Base-by-base conservation (phyloP, 2,797 vertebrate genomes). In the Poecilia velifera region DNA sequence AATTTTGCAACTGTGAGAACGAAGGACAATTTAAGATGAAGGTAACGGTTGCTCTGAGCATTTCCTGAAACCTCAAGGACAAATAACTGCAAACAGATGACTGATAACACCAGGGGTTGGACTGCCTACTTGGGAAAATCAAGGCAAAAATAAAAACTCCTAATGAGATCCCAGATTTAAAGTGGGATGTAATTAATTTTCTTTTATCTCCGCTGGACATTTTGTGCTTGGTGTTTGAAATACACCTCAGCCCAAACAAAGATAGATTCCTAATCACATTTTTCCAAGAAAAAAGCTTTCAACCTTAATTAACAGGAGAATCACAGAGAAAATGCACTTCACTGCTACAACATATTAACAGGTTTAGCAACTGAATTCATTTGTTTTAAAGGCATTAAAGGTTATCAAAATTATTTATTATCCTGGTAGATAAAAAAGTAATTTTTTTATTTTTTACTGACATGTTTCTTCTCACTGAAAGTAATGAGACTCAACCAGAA, bases 1-100 rank as follows among this genome's bases (percentile, higher is more conserved):
- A 80, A 82, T 79, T 86, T 28, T 39, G 76, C 74, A 78, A 9
- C 72, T 76, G 28, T 10, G 1, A 84, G 25, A 9, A 39, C 73
- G 59, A 64, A 14, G 72, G 46, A 53, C 20, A 57, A 46, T n/a
- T 80, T 12, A 28, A 57, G 4, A 22, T 46, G 6, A 16, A 70
- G 14, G n/a, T 39, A 45, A 57, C 1, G 6, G 70, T 18, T 51
- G 3, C 75, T 68, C 39, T 28, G 16, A 72, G 10, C 13, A 78
- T 64, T 47, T 77, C 39, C 25, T 13, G 9, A 16, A 77, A 64
- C 16, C 49, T 77, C n/a, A 2, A 71, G 25, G 13, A 76, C 6
- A 55, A 47, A n/a, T 83, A 68, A 75, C 18, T 55, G 6, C 36
- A 68, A 31, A 74, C 59, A 73, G 72, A 25, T 66, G 55, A 73